Evolutionary conservation across 2,797 vertebrate species (phyloP), one percentile per base, ranked within the genome.

Genomic region (Cynodonichthys magdalenae): DNA sequence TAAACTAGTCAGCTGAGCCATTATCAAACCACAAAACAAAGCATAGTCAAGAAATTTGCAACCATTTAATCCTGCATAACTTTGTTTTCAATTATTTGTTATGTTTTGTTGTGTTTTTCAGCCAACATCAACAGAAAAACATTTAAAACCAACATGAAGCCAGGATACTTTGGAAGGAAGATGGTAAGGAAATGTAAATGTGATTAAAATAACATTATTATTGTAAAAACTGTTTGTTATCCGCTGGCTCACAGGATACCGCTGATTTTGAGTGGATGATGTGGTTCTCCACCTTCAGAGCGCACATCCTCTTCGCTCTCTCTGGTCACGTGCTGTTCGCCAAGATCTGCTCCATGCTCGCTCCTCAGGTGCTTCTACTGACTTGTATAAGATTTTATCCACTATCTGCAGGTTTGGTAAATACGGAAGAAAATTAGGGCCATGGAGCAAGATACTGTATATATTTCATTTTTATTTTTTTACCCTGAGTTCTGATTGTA

Each of bases 241-340:
- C 48, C 1, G 0, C 14, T 53, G 27, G 0, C 71, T 24, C 50
- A 0, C 91, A 99, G 98, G 98, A 99, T 0, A 90, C 92, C 0
- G 95, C 96, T 0, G 98, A 99, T 77, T 94, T 95, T 0, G 97
- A 99, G 81, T 99, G 98, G 98, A 89, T 95, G 84, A 99, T 99
- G 97, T 99, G 98, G 98, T 98, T 99, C 85, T 96, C 93, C 54
- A 96, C 93, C 0, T 98, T 96, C 91, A 92, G 95, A 49, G 94
- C 93, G 1, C 59, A 96, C 90, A 98, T 99, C 80, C 19, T 99
- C 72, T 98, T 99, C 0, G 95, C 95, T 27, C 94, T 99, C 42
- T 94, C 95, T 0, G 98, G 98, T 8, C 98, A 99, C 0, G 90
- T 99, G 66, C 92, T 99, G 48, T 99, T 99, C 0, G 96, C 91